Percentiles rank a stretch among this genome's conserved stretches.
Evolutionary conservation across 2,888 invertebrate species (phyloP).

Genomic region (Chrysotoxum bicinctum): DNA sequence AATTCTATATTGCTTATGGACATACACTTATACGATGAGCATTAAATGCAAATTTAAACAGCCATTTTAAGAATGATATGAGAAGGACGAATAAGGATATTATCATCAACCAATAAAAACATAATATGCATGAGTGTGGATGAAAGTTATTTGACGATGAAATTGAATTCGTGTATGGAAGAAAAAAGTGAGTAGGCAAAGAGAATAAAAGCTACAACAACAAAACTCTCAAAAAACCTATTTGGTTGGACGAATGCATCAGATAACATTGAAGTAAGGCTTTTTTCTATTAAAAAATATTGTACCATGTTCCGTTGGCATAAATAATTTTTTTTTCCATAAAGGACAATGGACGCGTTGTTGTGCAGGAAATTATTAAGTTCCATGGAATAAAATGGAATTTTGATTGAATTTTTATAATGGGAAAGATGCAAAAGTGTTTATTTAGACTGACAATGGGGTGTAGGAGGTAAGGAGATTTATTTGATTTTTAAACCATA

Average conservation of each 20-base stretch:
- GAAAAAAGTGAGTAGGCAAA: not conserved
- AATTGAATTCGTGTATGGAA: constrained; percentile 66
- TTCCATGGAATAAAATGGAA: constrained; percentile 49
- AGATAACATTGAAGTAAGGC: constrained; percentile 61
- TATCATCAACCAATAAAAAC: constrained; percentile 65
- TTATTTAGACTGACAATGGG: not conserved
- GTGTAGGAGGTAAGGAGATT: not conserved
- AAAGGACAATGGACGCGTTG: constrained; percentile 49
- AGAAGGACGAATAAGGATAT: constrained; percentile 52
- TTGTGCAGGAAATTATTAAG: constrained; percentile 22
- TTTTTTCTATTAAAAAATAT: constrained; percentile 35
- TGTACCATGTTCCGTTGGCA: constrained; percentile 5
- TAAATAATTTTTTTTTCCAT: not conserved
- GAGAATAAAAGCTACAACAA: not conserved
- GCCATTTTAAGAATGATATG: constrained; percentile 60
- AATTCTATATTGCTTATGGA: constrained; percentile 45
- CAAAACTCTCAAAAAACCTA: constrained; percentile 55
- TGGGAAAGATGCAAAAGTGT: constrained; percentile 1
- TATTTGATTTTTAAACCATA: not conserved
- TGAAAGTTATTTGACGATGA: constrained; percentile 71
- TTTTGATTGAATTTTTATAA: constrained; percentile 61
- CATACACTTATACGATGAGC: constrained; percentile 38
- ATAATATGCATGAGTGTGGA: constrained; percentile 30
- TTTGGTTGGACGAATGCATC: constrained; percentile 61
- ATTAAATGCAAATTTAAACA: constrained; percentile 73